phyloP scores from a whole-genome alignment of 1,140 invertebrate genomes.

The Mercenaria mercenaria region DNA sequence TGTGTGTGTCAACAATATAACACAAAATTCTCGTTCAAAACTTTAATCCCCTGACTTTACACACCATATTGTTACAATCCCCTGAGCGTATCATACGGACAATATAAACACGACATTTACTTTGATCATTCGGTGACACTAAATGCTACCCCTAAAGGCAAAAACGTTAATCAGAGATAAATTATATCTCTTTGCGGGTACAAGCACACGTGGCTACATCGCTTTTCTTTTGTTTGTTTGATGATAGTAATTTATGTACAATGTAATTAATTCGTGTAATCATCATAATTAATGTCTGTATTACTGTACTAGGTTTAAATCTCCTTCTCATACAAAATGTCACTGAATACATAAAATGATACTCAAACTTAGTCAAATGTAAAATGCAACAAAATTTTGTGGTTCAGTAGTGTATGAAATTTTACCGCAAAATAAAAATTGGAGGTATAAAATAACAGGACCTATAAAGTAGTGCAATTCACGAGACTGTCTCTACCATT shows the following conservation, averaged over 20 bases:
- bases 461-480: no score
- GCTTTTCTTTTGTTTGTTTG: not conserved
- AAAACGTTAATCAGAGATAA: not conserved
- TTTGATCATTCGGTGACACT: not conserved
- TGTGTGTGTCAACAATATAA: conserved; percentile 1
- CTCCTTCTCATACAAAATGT: no score
- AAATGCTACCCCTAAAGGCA: not conserved
- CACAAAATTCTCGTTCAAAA: not conserved
- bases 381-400: not conserved
- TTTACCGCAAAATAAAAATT: no score
- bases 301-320: no score
- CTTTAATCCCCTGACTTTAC: not conserved
- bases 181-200: not conserved
- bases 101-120: not conserved
- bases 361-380: conserved; percentile 1
- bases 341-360: not conserved
- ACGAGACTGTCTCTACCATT: no score
- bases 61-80: not conserved
- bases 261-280: not conserved
- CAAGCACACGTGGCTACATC: not conserved
- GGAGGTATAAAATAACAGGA: no score
- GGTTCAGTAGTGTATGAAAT: no score
- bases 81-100: not conserved
- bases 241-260: conserved; percentile 6
- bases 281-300: not conserved